A percentile compares a stretch with the other conserved stretches of the same genome.
Conservation (phyloP, 2,888 invertebrate species). For the Gortyna flavago region DNA sequence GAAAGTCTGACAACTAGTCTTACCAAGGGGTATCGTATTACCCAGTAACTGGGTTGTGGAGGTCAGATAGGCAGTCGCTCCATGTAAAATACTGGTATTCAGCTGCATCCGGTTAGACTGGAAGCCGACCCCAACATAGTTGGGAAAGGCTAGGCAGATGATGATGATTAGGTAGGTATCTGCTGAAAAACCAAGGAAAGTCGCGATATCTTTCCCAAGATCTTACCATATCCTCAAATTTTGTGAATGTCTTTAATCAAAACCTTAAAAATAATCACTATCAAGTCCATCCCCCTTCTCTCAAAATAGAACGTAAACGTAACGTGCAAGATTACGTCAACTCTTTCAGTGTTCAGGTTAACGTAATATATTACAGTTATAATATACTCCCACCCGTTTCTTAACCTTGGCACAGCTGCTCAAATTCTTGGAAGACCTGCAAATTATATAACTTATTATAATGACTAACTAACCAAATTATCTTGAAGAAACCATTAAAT, state of each 20-base stretch:
- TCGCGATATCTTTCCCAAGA: not conserved
- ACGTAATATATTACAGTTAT: constrained; percentile 2
- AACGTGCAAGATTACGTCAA: not conserved
- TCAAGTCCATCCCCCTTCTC: not conserved
- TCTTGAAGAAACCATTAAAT: not conserved
- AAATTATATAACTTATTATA: constrained; percentile 1
- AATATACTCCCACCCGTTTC: not conserved
- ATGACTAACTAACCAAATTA: not conserved
- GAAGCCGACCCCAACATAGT: no score
- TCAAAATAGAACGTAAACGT: not conserved
- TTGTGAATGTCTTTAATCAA: not conserved
- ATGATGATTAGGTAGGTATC: no score
- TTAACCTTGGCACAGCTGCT: constrained; percentile 13
- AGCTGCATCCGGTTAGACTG: no score
- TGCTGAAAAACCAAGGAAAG: not conserved
- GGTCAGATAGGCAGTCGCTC: no score
- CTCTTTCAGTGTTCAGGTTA: not conserved
- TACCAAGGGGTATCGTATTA: no score
- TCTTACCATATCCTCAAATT: not conserved
- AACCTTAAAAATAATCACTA: not conserved
- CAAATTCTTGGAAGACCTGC: constrained; percentile 6
- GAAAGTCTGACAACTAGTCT: no score
- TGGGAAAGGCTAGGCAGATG: no score
- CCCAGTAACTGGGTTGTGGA: no score
- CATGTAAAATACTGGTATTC: no score